These are phyloP conservation scores for Oncopeltus fasciatus DNA, from an alignment of 1,140 invertebrate species.

Conservation along the genomic window DNA sequence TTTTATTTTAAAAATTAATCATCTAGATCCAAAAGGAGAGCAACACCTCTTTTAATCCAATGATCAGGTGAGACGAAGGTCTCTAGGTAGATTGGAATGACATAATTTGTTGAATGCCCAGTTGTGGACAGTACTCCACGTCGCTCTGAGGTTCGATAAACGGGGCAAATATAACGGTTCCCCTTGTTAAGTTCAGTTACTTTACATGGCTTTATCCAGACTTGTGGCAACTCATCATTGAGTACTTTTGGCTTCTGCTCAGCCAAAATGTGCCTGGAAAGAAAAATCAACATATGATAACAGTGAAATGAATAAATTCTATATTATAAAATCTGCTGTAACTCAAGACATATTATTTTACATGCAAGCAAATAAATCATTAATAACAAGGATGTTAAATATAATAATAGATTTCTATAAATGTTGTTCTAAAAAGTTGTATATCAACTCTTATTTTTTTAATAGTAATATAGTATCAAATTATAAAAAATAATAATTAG, in stretches of 20 bases:
- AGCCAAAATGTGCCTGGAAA: conserved; percentile 35
- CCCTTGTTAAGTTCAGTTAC: conserved; percentile 24
- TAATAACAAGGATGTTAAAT: too few relatives aligned
- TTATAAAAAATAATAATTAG: too few relatives aligned
- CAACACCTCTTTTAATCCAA: conserved; percentile 79
- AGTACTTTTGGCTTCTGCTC: conserved; percentile 74
- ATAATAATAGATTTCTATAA: too few relatives aligned
- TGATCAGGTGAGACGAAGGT: conserved; percentile 52
- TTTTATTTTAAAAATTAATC: conserved; percentile 36
- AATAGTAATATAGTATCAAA: too few relatives aligned
- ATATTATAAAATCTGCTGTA: too few relatives aligned
- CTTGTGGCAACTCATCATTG: conserved; percentile 59
- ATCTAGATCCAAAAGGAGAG: conserved; percentile 66
- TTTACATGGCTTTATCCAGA: conserved; percentile 42
- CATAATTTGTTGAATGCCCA: conserved; percentile 84
- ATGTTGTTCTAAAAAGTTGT: too few relatives aligned
- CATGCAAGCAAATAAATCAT: too few relatives aligned
- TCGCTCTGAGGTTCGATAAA: conserved; percentile 78
- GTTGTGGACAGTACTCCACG: conserved; percentile 71
- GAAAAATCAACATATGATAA: too few relatives aligned
- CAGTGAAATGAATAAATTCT: too few relatives aligned
- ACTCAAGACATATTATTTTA: too few relatives aligned
- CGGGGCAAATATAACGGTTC: conserved; percentile 60
- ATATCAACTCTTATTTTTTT: too few relatives aligned
- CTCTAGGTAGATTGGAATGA: conserved; percentile 60